Percentiles rank a stretch among this genome's conserved stretches.
phyloP scores from a whole-genome alignment of 2,113 vertebrate genomes.

The Paedocypris sp. region DNA sequence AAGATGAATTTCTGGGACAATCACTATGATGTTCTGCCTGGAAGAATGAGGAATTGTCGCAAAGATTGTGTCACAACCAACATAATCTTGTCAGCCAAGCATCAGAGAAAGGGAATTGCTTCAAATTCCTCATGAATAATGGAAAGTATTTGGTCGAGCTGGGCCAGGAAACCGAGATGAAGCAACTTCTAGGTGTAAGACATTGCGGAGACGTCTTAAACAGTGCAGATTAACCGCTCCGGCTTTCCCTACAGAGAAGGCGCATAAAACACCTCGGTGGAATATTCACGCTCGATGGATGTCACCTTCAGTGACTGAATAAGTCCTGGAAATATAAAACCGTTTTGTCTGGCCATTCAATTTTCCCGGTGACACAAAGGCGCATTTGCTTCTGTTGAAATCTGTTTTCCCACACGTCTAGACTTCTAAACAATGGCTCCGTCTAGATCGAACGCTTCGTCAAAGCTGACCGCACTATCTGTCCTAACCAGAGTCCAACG shows the following conservation, averaged over 20 bases:
- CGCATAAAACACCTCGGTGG: background rate
- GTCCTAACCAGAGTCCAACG: background rate
- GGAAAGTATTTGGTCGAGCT: background rate
- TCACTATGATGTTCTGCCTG: background rate
- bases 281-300: background rate
- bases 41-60: background rate
- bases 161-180: background rate
- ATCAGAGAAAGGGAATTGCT: background rate
- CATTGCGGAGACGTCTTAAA: background rate
- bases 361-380: background rate
- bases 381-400: background rate
- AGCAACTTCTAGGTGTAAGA: background rate
- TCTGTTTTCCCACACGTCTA: background rate
- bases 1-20: background rate
- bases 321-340: background rate
- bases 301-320: background rate
- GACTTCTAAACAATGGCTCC: background rate
- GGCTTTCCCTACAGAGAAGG: background rate
- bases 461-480: background rate
- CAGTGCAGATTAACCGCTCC: background rate
- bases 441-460: background rate
- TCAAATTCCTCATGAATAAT: constrained; percentile 11
- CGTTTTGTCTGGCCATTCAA: too few relatives aligned
- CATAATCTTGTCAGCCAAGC: background rate
- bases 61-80: background rate